Evolutionary conservation across 92 coral and sea anemone genomes (phyloP).

Genomic region (Phymanthus crucifer): DNA sequence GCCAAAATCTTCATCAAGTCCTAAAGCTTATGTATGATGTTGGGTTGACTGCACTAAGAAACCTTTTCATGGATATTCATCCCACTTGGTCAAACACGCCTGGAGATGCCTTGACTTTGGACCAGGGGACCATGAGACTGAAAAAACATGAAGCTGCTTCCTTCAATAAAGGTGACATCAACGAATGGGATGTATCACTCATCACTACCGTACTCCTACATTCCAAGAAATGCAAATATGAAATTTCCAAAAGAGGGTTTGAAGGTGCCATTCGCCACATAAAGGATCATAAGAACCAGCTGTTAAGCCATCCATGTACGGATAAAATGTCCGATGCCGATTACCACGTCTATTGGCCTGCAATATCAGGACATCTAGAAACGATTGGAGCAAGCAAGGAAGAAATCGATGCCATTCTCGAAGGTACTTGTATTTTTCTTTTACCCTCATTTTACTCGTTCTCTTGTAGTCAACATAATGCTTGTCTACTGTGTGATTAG

Average conservation of each 20-base stretch:
- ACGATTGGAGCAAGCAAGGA: slow-evolving; percentile 59
- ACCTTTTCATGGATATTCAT: slow-evolving; percentile 65
- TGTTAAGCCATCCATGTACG: slow-evolving; percentile 61
- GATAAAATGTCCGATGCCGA: slow-evolving; percentile 64
- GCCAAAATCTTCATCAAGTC: slow-evolving; percentile 59
- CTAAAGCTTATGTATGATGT: slow-evolving; percentile 65
- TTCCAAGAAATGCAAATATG: slow-evolving; percentile 56
- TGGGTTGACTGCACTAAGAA: slow-evolving; percentile 65
- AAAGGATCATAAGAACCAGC: slow-evolving; percentile 58
- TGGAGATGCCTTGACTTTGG: slow-evolving; percentile 65
- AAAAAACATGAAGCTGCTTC: slow-evolving; percentile 36
- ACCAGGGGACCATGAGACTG: slow-evolving; percentile 41
- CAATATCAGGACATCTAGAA: slow-evolving; percentile 35
- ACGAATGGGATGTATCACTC: slow-evolving; percentile 83
- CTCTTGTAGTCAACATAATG: too few relatives aligned
- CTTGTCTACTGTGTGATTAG: too few relatives aligned
- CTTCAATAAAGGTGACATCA: slow-evolving; percentile 69
- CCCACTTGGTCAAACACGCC: slow-evolving; percentile 81
- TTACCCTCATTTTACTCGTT: too few relatives aligned
- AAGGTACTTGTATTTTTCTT: slow-evolving; percentile 26
- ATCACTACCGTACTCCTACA: slow-evolving; percentile 67
- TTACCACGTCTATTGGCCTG: slow-evolving; percentile 54
- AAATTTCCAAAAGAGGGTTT: slow-evolving; percentile 42
- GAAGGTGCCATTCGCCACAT: slow-evolving; percentile 54
- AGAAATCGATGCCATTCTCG: slow-evolving; percentile 45